A percentile compares a stretch with the other conserved stretches of the same genome.
These are phyloP conservation scores for Lepidostoma basale DNA, from an alignment of 1,140 invertebrate genomes.

Conservation along the genomic window DNA sequence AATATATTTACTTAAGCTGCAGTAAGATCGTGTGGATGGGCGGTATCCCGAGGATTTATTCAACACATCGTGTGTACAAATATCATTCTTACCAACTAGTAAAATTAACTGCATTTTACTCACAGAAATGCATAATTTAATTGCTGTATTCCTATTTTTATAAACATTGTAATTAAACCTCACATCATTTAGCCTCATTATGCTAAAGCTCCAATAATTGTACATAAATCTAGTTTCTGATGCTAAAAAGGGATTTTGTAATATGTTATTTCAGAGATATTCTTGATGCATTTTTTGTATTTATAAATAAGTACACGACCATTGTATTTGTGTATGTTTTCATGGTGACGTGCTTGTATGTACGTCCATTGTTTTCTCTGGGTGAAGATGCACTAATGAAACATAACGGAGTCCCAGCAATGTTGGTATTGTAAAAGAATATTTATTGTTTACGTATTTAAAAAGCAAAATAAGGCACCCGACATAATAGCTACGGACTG, in stretches of 20 bases:
- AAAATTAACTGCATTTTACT: constrained; percentile 3
- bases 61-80: constrained; percentile 21
- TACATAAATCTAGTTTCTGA: not conserved
- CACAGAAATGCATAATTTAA: not conserved
- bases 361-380: too few species aligned
- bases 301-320: too few species aligned
- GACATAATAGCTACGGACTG: constrained; percentile 15
- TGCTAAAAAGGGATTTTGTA: too few species aligned
- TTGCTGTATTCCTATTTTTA: constrained; percentile 5
- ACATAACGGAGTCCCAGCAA: not conserved
- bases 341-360: too few species aligned
- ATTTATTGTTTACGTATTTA: constrained; percentile 13
- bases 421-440: not conserved
- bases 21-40: not conserved
- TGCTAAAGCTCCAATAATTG: not conserved
- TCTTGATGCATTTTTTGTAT: too few species aligned
- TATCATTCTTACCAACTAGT: constrained; percentile 9
- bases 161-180: constrained; percentile 11
- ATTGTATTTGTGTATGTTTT: too few species aligned
- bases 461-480: not conserved
- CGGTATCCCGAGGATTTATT: too few species aligned
- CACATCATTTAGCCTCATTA: not conserved
- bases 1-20: not conserved
- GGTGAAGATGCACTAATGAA: too few species aligned
- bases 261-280: too few species aligned